These are phyloP conservation scores for Machimus rusticus DNA, from an alignment of 2,888 invertebrate genomes.

Conservation along the genomic window DNA sequence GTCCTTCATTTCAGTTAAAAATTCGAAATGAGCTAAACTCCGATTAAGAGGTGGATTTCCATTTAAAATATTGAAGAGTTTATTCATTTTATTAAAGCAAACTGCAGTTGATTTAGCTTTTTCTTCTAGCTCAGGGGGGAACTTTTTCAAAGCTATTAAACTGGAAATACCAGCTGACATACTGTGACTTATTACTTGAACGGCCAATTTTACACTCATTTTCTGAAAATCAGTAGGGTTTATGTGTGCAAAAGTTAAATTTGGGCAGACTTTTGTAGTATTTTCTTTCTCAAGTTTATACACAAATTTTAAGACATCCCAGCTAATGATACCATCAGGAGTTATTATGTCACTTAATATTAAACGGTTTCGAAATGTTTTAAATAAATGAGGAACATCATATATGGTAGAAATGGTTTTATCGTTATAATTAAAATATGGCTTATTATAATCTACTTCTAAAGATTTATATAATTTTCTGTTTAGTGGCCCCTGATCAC, in stretches of 20 bases:
- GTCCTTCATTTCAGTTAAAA: not conserved
- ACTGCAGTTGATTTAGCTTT: not conserved
- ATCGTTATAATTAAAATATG: not conserved
- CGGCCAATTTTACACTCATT: not conserved
- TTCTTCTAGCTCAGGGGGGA: not conserved
- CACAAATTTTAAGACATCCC: slow-evolving; percentile 29
- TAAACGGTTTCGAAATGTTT: not conserved
- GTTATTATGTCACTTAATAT: not conserved
- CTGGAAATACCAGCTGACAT: not conserved
- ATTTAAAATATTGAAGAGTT: not conserved
- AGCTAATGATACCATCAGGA: slow-evolving; percentile 37
- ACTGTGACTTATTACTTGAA: not conserved
- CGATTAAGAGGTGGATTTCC: too few species aligned
- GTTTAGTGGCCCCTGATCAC: not conserved
- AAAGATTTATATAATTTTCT: not conserved
- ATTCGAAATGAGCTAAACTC: not conserved
- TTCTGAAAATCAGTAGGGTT: slow-evolving; percentile 11
- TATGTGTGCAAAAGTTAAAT: slow-evolving; percentile 43
- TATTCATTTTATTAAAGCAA: not conserved
- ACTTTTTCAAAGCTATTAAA: not conserved
- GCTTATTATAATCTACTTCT: not conserved
- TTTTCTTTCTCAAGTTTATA: slow-evolving; percentile 34
- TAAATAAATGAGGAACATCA: not conserved
- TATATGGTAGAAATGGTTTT: not conserved
- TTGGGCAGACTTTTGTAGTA: slow-evolving; percentile 36